A percentile compares a stretch with the other conserved stretches of the same genome.
Evolutionary conservation across 2,888 invertebrate species (phyloP).

Genomic region (Opisthograptis luteolata): DNA sequence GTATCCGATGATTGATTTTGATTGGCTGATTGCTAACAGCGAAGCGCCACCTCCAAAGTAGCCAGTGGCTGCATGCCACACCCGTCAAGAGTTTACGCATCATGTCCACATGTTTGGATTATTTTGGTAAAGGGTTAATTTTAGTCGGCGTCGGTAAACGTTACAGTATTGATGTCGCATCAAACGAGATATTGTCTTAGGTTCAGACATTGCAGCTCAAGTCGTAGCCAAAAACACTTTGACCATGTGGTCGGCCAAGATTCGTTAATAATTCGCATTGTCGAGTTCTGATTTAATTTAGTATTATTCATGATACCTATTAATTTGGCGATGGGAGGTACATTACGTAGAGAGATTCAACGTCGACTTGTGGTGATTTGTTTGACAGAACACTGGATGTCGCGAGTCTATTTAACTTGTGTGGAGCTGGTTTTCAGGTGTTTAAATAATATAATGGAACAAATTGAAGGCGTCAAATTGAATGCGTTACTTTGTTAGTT

Average conservation of each 20-base stretch:
- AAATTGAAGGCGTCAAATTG: too few species aligned
- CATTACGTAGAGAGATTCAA: too few species aligned
- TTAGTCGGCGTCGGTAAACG: constrained; percentile 47
- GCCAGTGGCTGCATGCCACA: constrained; percentile 49
- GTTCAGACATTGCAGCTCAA: neutral
- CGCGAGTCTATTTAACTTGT: too few species aligned
- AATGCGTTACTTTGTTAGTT: too few species aligned
- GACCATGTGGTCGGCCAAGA: constrained; percentile 8
- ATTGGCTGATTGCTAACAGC: constrained; percentile 82
- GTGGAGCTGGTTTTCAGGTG: too few species aligned
- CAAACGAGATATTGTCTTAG: constrained; percentile 7
- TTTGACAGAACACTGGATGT: too few species aligned
- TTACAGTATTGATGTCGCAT: constrained; percentile 29
- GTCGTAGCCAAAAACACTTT: neutral
- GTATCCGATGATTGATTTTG: constrained; percentile 84
- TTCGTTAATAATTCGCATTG: neutral
- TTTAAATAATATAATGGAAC: too few species aligned
- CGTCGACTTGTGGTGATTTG: too few species aligned
- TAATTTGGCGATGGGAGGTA: too few species aligned
- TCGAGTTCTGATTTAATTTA: too few species aligned
- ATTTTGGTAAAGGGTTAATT: constrained; percentile 60
- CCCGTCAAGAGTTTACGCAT: constrained; percentile 36
- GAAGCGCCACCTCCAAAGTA: constrained; percentile 72
- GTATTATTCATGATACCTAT: too few species aligned
- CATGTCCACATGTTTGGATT: constrained; percentile 52